These are phyloP conservation scores for Chloropsis hardwickii DNA, from an alignment of 2,113 vertebrate species.

Conservation along the genomic window DNA sequence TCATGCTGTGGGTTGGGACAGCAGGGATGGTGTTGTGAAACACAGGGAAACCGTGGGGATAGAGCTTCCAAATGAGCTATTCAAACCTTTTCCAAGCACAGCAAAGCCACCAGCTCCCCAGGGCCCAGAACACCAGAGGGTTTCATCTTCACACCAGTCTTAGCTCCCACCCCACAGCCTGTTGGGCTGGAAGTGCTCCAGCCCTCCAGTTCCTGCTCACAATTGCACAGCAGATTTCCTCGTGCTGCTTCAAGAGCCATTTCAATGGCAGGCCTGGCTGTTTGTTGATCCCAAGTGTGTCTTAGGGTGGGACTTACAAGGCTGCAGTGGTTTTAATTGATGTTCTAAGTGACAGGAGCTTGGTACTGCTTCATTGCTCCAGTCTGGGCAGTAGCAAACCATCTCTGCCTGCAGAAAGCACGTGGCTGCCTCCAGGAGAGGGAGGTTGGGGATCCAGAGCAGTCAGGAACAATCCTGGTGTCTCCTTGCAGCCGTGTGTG, in stretches of 20 bases:
- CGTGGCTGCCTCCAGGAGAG: background rate
- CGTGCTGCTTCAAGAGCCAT: background rate
- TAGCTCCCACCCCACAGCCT: background rate
- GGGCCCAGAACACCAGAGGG: background rate
- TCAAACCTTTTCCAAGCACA: background rate
- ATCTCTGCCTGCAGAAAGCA: background rate
- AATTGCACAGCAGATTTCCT: background rate
- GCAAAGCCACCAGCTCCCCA: background rate
- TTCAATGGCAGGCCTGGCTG: background rate
- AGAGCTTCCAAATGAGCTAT: background rate
- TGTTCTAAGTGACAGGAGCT: background rate
- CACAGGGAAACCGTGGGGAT: background rate
- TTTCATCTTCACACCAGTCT: background rate
- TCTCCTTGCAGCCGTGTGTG: background rate
- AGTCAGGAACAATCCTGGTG: accelerated
- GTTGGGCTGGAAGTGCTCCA: background rate
- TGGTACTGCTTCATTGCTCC: background rate
- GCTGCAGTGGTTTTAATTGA: background rate
- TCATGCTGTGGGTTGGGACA: background rate
- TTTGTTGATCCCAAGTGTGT: accelerated
- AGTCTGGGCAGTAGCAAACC: background rate
- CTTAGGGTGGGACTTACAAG: background rate
- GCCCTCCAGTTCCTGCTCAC: background rate
- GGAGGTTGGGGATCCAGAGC: background rate
- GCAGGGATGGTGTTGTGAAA: background rate